A percentile compares a stretch with the other conserved stretches of the same genome.
These are phyloP conservation scores for Chaetops frenatus DNA, from an alignment of 2,113 vertebrate species.

Conservation along the genomic window DNA sequence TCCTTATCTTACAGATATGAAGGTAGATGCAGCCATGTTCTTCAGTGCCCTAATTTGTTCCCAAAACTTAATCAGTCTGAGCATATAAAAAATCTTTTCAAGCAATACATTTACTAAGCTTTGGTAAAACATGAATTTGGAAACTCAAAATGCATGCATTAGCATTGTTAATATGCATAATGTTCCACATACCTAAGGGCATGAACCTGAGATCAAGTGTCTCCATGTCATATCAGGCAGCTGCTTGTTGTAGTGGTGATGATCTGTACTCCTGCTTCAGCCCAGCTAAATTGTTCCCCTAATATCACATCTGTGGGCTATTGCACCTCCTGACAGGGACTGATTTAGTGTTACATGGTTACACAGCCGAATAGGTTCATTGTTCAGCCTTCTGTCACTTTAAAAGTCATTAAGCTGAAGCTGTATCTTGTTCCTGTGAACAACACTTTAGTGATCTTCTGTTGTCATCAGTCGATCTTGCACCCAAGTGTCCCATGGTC, in stretches of 20 bases:
- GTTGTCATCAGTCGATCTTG: background rate
- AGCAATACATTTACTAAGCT: background rate
- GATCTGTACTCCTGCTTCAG: background rate
- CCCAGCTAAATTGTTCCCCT: background rate
- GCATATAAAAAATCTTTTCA: background rate
- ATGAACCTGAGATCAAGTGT: background rate
- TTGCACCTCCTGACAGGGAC: background rate
- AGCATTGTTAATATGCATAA: background rate
- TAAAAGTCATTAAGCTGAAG: background rate
- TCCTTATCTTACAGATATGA: background rate
- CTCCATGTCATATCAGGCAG: background rate
- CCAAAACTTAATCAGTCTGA: background rate
- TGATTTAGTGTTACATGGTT: background rate
- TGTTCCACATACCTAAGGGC: background rate
- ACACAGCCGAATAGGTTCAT: background rate
- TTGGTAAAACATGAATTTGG: background rate
- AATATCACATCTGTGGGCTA: fast-evolving
- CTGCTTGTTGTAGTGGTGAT: background rate
- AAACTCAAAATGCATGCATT: background rate
- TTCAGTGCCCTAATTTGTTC: background rate
- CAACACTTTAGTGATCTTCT: background rate
- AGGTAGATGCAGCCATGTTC: background rate
- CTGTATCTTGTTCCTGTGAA: background rate
- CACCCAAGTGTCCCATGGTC: background rate
- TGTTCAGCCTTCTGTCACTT: background rate